Conservation (phyloP, 1,140 invertebrate species). For the Bombus confusus region DNA sequence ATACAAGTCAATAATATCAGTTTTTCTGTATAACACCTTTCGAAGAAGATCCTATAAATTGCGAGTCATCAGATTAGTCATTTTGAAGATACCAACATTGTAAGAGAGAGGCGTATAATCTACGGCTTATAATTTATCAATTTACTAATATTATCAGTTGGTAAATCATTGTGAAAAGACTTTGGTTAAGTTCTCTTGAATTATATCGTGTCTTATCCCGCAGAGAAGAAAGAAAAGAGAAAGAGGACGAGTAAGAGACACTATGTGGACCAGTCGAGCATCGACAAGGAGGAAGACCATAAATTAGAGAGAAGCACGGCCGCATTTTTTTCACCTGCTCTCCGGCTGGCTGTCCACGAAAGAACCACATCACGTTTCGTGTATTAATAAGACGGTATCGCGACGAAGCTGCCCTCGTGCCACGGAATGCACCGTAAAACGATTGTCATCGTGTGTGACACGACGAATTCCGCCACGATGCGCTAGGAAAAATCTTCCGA, state of each 20-base stretch:
- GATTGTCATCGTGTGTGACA: constrained; percentile 60
- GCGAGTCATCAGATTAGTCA: neutral
- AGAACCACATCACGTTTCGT: constrained; percentile 51
- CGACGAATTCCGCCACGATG: constrained; percentile 52
- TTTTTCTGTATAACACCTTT: neutral
- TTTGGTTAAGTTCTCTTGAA: neutral
- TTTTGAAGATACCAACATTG: no score
- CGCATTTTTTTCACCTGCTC: constrained; percentile 35
- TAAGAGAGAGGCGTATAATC: no score
- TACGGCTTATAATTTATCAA: neutral
- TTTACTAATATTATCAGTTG: neutral
- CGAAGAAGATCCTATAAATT: neutral
- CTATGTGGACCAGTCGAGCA: neutral
- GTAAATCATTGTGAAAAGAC: neutral
- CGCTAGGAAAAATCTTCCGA: constrained; percentile 41
- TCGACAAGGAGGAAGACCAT: constrained; percentile 14
- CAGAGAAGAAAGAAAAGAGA: neutral
- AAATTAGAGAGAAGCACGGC: constrained; percentile 21
- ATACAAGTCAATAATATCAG: neutral
- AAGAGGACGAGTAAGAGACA: neutral
- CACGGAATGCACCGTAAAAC: constrained; percentile 48
- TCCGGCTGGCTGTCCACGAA: constrained; percentile 15
- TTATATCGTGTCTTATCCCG: neutral
- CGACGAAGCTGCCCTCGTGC: constrained; percentile 16
- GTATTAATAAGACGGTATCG: constrained; percentile 65